Percentiles rank a stretch among this genome's conserved stretches.
These are phyloP conservation scores for Ormyrus labotus DNA, from an alignment of 2,888 invertebrate genomes.

Conservation along the genomic window DNA sequence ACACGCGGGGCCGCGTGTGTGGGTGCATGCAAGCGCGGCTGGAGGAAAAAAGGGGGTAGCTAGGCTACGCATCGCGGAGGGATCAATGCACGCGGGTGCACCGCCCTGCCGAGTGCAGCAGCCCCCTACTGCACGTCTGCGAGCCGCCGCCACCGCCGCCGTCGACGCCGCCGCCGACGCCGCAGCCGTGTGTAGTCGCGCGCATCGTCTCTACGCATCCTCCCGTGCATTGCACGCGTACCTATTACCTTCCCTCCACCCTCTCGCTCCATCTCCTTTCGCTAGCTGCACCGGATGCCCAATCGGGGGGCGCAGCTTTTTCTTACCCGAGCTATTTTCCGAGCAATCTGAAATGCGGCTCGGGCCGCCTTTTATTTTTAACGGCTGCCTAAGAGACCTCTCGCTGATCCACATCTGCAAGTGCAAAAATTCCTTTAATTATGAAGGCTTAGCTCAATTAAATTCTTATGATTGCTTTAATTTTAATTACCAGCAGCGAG, in stretches of 20 bases:
- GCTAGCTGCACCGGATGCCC: neutral
- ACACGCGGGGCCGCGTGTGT: slow-evolving; percentile 9
- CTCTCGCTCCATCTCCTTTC: neutral
- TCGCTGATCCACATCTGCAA: slow-evolving; percentile 8
- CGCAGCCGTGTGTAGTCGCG: neutral
- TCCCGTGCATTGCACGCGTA: slow-evolving; percentile 64
- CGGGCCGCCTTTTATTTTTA: neutral
- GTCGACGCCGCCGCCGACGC: neutral
- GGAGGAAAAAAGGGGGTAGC: slow-evolving; percentile 63
- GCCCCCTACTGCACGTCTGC: slow-evolving; percentile 47
- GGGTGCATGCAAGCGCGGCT: slow-evolving; percentile 59
- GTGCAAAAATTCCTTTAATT: slow-evolving; percentile 41
- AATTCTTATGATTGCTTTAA: slow-evolving; percentile 6
- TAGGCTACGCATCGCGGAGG: slow-evolving; percentile 70
- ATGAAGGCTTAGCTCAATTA: slow-evolving; percentile 44
- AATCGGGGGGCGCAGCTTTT: too few relatives aligned
- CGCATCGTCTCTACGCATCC: slow-evolving; percentile 69
- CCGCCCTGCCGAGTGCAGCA: slow-evolving; percentile 71
- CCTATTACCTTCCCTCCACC: slow-evolving; percentile 56
- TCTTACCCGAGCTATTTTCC: neutral
- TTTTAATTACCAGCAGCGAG: slow-evolving; percentile 28
- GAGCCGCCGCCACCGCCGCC: slow-evolving; percentile 18
- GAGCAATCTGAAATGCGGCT: slow-evolving; percentile 19
- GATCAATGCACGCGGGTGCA: slow-evolving; percentile 75
- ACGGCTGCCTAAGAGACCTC: too few relatives aligned